Evolutionary conservation across 2,113 vertebrate genomes (phyloP), one percentile per base, ranked within the genome.

Genomic region (Onychorhynchus coronatus): DNA sequence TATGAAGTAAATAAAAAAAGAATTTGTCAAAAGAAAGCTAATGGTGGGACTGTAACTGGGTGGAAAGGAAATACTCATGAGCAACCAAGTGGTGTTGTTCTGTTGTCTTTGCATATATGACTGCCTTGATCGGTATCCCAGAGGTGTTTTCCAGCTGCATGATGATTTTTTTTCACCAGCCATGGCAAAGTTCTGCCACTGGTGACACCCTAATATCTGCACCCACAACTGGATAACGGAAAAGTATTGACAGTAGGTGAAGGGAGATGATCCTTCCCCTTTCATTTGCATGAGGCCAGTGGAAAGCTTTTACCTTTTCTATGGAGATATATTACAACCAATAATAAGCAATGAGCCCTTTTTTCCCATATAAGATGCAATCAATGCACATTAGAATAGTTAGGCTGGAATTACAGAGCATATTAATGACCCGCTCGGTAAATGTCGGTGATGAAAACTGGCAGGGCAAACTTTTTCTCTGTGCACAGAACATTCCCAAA

Each of bases 301-400:
- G 0, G 63, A 25, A n/a, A 72, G 37, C 37, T 93, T 85, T 49
- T 66, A 35, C 62, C 50, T 95, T 86, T 86, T 63, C 74, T 47
- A 33, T 47, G 75, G 67, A 90, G 72, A 96, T 91, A 66, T 52
- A 76, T 82, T 89, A 33, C 80, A 91, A 76, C 66, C n/a, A 82
- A 65, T 85, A 92, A 94, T 88, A 94, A 94, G 61, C 74, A 92
- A 91, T n/a, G 65, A 93, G 63, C 46, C 58, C 83, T 91, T 92
- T 52, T 91, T 96, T 8, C 53, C 73, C 56, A 56, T 73, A 11
- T 89, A 91, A 94, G 70, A 89, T 84, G 66, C 95, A 95, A 95
- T 94, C 93, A 91, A 95, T 95, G 80, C 73, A 91, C 66, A 62
- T 91, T 94, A 91, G 73, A 93, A 96, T 76, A 93, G 74, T 65